Evolutionary conservation across 2,888 invertebrate species (phyloP), one percentile per base, ranked within the genome.

Genomic region (Patella depressa): DNA sequence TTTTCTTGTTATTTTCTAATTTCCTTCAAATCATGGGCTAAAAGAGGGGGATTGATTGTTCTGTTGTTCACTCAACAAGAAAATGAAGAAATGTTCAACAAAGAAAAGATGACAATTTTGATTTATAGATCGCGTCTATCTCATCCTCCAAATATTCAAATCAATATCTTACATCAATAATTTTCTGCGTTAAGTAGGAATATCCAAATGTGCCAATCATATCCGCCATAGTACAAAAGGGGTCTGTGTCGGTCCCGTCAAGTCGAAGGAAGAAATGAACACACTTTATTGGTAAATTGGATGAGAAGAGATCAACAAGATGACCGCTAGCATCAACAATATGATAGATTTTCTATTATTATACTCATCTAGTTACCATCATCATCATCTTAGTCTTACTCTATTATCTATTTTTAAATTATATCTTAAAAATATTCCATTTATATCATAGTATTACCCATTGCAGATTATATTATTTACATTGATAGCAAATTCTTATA

Each of bases 11-110:
- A 65, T 65, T 65, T 65, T 65, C 65, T 65, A 19, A 65, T 65
- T 65, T 65, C 65, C 65, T 65, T 65, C 65, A 65, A 65, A 24
- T 65, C 65, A 24, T 24, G 65, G 65, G 24, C 19, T 65, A 65
- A 65, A 65, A 24, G 65, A 65, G 65, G 24, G 65, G 65, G 19
- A 65, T 65, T 65, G 65, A 65, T 65, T 65, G 65, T 65, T 65
- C 65, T 65, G 65, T 65, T 65, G 65, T 65, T 65, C 65, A 65
- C 24, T 24, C 65, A 65, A 65, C 65, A 65, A 65, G 65, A 65
- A 65, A 65, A 65, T 65, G 65, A 65, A 65, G 65, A 24, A 65
- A 65, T 65, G 65, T 65, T 65, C 65, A 65, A 65, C 65, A 65
- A 65, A 65, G 65, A 65, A 65, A 65, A 65, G 19, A 65, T 65